Evolutionary conservation across 2,113 vertebrate species (phyloP).

Genomic region (Pelodiscus sinensis): DNA sequence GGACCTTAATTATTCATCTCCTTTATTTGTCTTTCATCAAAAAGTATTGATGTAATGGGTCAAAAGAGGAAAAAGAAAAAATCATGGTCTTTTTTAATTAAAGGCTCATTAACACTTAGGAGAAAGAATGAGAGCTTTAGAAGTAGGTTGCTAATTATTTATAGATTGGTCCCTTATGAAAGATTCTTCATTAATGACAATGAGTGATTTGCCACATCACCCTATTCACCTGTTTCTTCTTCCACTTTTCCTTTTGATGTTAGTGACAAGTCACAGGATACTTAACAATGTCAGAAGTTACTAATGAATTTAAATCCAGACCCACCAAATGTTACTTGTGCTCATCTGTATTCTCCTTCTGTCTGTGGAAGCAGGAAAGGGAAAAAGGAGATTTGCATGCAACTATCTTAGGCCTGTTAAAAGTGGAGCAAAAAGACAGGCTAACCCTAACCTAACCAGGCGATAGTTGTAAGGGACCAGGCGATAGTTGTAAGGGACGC

Average conservation of each 20-base stretch:
- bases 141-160: not conserved
- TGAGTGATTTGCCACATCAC: not conserved
- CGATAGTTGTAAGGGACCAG: no score
- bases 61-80: slow-evolving; percentile 17
- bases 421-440: no score
- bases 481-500: no score
- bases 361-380: no score
- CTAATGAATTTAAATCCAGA: slow-evolving; percentile 28
- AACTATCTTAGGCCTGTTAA: no score
- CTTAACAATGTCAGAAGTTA: not conserved
- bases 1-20: not conserved
- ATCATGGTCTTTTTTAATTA: not conserved
- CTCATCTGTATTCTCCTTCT: slow-evolving; percentile 18
- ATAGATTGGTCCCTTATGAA: slow-evolving; percentile 8
- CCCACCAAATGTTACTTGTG: not conserved
- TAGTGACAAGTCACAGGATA: not conserved
- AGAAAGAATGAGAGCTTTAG: not conserved
- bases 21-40: not conserved
- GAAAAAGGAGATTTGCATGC: no score
- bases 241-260: not conserved
- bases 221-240: not conserved
- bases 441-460: no score
- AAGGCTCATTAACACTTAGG: not conserved
- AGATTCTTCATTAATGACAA: not conserved
- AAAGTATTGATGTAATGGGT: not conserved